These are phyloP conservation scores for Drosophila orosa DNA, from an alignment of 1,140 invertebrate genomes.

Conservation along the genomic window DNA sequence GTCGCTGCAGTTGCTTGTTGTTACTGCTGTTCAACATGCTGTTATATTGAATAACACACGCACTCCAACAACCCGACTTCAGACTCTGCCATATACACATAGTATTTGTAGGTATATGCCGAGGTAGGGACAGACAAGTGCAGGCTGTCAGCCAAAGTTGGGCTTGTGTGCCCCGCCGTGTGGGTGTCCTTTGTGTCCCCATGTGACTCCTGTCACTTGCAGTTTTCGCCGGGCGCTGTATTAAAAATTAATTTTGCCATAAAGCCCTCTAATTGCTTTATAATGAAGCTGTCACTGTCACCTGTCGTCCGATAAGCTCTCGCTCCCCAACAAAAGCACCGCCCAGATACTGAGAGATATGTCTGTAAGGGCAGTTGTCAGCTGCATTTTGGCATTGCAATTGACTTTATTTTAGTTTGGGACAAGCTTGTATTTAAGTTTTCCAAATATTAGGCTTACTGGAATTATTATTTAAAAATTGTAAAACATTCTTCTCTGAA, in stretches of 20 bases:
- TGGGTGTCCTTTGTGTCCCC: slow-evolving; percentile 46
- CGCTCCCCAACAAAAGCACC: slow-evolving; percentile 32
- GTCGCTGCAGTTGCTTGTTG: slow-evolving; percentile 64
- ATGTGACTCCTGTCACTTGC: slow-evolving; percentile 76
- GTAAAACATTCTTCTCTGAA: no score
- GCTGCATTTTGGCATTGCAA: slow-evolving; percentile 14
- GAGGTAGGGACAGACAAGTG: slow-evolving; percentile 38
- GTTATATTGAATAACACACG: slow-evolving; percentile 78
- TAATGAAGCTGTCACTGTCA: slow-evolving; percentile 82
- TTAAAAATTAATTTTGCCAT: slow-evolving; percentile 74
- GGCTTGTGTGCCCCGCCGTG: slow-evolving; percentile 21
- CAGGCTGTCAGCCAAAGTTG: slow-evolving; percentile 44
- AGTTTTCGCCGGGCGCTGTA: slow-evolving; percentile 64
- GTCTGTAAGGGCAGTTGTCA: slow-evolving; percentile 27
- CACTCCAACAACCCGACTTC: slow-evolving; percentile 41
- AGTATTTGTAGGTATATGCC: neutral
- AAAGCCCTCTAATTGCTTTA: slow-evolving; percentile 73
- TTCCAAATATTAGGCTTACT: no score
- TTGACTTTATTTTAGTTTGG: neutral
- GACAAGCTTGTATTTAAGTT: neutral
- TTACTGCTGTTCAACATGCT: slow-evolving; percentile 75
- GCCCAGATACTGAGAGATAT: slow-evolving; percentile 1
- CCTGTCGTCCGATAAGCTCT: slow-evolving; percentile 77
- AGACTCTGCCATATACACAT: neutral
- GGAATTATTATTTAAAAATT: neutral